Percentiles rank a stretch among this genome's conserved stretches.
Evolutionary conservation across 1,140 invertebrate species (phyloP).

Genomic region (Heliconius hewitsoni): DNA sequence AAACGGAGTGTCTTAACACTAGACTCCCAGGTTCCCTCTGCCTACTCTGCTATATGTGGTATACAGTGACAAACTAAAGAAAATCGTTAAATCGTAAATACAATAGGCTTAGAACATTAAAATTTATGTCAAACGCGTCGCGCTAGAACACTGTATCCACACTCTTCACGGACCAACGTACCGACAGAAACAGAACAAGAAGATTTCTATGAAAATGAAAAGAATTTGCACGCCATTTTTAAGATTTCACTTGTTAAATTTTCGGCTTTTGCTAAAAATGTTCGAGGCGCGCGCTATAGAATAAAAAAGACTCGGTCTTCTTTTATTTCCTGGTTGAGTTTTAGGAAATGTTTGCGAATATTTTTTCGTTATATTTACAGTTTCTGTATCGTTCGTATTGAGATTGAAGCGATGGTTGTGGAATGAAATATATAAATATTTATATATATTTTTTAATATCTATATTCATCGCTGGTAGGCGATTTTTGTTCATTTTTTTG

Average conservation of each 20-base stretch:
- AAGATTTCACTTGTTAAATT: slow-evolving; percentile 34
- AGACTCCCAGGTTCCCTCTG: neutral
- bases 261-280: slow-evolving; percentile 31
- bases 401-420: slow-evolving; percentile 15
- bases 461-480: neutral
- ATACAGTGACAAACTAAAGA: neutral
- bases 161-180: slow-evolving; percentile 23
- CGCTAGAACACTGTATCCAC: slow-evolving; percentile 14
- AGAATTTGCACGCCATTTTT: slow-evolving; percentile 32
- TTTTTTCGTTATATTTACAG: slow-evolving; percentile 30
- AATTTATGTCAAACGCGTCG: neutral
- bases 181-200: slow-evolving; percentile 23
- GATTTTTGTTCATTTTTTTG: too few species aligned
- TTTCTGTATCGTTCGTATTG: slow-evolving; percentile 17
- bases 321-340: slow-evolving; percentile 23
- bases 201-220: slow-evolving; percentile 28
- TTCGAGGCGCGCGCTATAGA: slow-evolving; percentile 23
- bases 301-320: slow-evolving; percentile 24
- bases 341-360: slow-evolving; percentile 28
- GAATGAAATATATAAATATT: neutral
- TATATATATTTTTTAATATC: neutral
- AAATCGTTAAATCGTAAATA: too few species aligned
- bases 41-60: neutral
- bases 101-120: too few species aligned
- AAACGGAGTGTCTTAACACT: too few species aligned